A percentile compares a stretch with the other conserved stretches of the same genome.
Conservation (phyloP, 92 coral and sea anemone species). For the Montipora capitata region DNA sequence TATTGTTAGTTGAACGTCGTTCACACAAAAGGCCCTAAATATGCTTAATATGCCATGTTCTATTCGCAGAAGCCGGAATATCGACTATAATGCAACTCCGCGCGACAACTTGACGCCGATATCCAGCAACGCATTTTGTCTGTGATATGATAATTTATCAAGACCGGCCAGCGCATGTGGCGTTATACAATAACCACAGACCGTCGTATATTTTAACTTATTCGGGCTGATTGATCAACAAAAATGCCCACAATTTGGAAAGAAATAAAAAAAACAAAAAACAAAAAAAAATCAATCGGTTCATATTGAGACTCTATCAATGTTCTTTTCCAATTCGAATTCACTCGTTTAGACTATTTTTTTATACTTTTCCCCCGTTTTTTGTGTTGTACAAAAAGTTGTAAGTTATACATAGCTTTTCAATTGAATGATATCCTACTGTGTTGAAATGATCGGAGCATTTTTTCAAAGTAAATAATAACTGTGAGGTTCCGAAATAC, state of each 20-base stretch:
- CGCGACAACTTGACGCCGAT: conserved; percentile 50
- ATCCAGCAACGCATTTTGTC: conserved; percentile 56
- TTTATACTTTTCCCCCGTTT: too few relatives aligned
- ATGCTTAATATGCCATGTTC: conserved; percentile 23
- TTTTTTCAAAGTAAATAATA: conserved; percentile 32
- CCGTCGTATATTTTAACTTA: background rate
- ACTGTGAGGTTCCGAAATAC: conserved; percentile 23
- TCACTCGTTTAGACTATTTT: too few relatives aligned
- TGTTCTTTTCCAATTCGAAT: too few relatives aligned
- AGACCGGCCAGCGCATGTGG: conserved; percentile 54
- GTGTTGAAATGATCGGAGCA: conserved; percentile 31
- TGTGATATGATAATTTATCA: conserved; percentile 33
- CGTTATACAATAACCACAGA: conserved; percentile 32
- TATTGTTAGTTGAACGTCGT: conserved; percentile 12
- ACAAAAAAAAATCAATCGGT: too few relatives aligned
- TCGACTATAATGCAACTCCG: background rate
- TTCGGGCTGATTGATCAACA: background rate
- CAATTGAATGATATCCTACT: conserved; percentile 19
- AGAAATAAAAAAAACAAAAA: background rate
- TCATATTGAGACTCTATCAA: too few relatives aligned
- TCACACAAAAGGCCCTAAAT: conserved; percentile 31
- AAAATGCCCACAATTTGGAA: background rate
- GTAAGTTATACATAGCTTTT: background rate
- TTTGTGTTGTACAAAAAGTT: background rate
- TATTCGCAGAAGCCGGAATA: conserved; percentile 8